Evolutionary conservation across 2,888 invertebrate species (phyloP).

Genomic region (Scaeva pyrastri): DNA sequence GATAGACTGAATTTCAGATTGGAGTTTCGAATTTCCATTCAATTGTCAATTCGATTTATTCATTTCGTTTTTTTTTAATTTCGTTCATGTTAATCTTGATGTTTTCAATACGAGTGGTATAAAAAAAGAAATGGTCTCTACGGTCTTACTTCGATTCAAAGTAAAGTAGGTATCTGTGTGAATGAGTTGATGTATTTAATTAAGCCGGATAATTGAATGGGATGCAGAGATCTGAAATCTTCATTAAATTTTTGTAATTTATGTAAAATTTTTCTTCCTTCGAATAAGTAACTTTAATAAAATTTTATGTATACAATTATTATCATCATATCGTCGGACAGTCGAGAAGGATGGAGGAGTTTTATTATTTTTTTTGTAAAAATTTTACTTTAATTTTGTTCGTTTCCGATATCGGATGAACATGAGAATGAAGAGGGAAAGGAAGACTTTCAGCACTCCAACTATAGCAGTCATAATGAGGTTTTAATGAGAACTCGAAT

Average conservation of each 20-base stretch:
- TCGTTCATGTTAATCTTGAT: no score
- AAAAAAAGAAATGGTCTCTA: background rate
- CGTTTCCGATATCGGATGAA: background rate
- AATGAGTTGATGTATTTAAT: background rate
- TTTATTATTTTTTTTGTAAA: background rate
- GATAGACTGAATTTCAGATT: background rate
- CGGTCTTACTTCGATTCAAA: no score
- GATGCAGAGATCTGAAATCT: background rate
- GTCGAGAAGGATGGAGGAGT: no score
- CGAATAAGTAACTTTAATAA: background rate
- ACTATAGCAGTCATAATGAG: background rate
- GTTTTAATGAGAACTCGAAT: slow-evolving; percentile 3
- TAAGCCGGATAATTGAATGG: background rate
- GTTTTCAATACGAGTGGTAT: background rate
- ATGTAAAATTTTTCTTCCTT: background rate
- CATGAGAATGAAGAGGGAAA: no score
- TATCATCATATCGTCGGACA: no score
- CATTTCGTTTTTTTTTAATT: background rate
- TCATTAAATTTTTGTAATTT: slow-evolving; percentile 3
- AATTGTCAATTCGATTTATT: slow-evolving; percentile 1
- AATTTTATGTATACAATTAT: background rate
- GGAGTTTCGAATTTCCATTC: background rate
- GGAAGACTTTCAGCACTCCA: no score
- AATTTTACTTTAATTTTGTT: no score
- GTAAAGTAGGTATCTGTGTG: no score